Evolutionary conservation across 2,888 invertebrate genomes (phyloP), one percentile per base, ranked within the genome.

Genomic region (Glaucopsyche alexis): DNA sequence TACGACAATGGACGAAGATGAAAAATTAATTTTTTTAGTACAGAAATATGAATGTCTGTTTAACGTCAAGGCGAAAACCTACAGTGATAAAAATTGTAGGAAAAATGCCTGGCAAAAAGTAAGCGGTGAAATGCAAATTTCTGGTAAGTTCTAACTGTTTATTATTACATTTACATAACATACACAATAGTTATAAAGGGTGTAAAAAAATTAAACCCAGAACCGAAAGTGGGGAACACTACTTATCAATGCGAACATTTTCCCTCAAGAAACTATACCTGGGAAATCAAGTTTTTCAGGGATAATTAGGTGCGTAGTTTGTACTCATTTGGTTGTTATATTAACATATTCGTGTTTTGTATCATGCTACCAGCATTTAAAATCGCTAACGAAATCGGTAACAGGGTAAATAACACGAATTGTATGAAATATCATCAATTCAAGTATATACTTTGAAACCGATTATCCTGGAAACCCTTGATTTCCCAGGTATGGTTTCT

Each of bases 101-200:
- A 71, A 50, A 38, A 71, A 71, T 71, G 71, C 71, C 7, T 71
- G 71, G 71, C 38, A 71, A 50, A 71, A 71, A 71, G 52, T 71
- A 38, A 71, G 71, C 52, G 52, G 40, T 52, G 40, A 71, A 71
- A 38, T 52, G 71, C 29, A 52, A 52, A 29, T 71, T 38, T 52
- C 71, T 50, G 71, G 71, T 71, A 71, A 71, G 71, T 71, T 38
- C 29, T 69, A 69, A 69, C 13, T 69, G 16, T 65, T 65, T 65
- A 65, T 65, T 65, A 65, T 65, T 65, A 65, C 52, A 52, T 52
- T 65, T 65, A 65, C 65, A 65, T 40, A 65, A 52, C 16, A 52
- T 52, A 16, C 16, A 52, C 52, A 52, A 52, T 16, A 16, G 16
- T 52, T 52, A 16, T 52, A 52, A 52, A 52, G 50, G 50, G 50